phyloP scores from a whole-genome alignment of 2,797 vertebrate genomes.

The Acipenser oxyrinchus region DNA sequence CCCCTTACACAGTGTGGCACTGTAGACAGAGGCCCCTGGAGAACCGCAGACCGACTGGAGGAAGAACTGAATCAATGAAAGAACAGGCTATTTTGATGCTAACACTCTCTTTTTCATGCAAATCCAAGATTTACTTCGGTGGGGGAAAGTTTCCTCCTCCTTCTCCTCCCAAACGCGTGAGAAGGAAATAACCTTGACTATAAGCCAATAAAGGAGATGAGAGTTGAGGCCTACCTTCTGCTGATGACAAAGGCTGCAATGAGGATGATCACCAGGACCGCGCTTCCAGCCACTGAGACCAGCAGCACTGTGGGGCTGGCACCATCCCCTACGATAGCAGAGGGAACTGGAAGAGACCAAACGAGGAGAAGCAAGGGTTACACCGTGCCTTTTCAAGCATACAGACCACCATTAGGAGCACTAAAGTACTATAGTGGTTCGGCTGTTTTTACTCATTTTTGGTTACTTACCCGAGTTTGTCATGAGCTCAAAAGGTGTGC shows the following conservation, averaged over 20 bases:
- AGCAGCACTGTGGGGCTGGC: constrained; percentile 88
- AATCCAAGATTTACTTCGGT: constrained; percentile 43
- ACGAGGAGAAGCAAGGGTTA: not conserved
- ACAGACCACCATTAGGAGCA: constrained; percentile 8
- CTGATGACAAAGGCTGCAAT: constrained; percentile 92
- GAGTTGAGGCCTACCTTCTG: constrained; percentile 73
- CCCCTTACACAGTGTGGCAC: constrained; percentile 7
- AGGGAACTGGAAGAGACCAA: constrained; percentile 65
- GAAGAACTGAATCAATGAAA: constrained; percentile 20
- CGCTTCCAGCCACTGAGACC: constrained; percentile 86
- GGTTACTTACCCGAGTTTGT: constrained; percentile 83
- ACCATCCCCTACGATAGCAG: constrained; percentile 89
- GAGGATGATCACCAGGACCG: constrained; percentile 91
- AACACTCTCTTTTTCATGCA: constrained; percentile 57
- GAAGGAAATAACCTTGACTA: constrained; percentile 47
- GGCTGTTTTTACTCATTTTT: not conserved
- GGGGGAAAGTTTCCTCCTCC: constrained; percentile 28
- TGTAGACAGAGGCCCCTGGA: not conserved
- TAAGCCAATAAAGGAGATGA: constrained; percentile 2
- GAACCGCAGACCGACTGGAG: not conserved
- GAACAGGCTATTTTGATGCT: constrained; percentile 41
- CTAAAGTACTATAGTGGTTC: not conserved
- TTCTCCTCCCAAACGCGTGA: constrained; percentile 33
- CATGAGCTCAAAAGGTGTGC: constrained; percentile 87
- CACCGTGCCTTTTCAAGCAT: constrained; percentile 15